Evolutionary conservation across 2,113 vertebrate genomes (phyloP), one percentile per base, ranked within the genome.

Genomic region (Marmota monax): DNA sequence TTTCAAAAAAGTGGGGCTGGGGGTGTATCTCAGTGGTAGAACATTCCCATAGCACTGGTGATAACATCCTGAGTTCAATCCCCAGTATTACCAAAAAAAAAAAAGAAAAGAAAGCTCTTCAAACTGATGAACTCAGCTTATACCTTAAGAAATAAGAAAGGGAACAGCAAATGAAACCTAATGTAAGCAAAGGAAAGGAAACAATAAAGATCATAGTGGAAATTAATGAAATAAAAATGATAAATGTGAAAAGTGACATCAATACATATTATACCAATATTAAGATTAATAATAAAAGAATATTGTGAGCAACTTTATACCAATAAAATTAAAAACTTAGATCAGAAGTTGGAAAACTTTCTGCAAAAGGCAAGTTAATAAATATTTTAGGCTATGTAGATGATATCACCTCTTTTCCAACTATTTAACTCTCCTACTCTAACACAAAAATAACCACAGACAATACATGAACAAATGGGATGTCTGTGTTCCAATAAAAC

Each of bases 381-480:
- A 84, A 72, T 84, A 63, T 69, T 84, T 37, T 25, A 79, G 65
- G 51, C 34, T 69, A 14, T 86, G 27, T 86, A 20, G 45, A 23
- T 58, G 53, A 42, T 20, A 56, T 12, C 42, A 70, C 86, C 34
- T 84, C 63, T 88, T 88, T 84, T 79, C 8, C 37, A 94, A 84
- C 70, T 88, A 79, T 34, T 79, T 3, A 39, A 29, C 39, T 48
- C 53, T 58, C 32, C 37, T 39, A 56, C 4, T 63, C 14, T 53
- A 73, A 9, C 84, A 94, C 53, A 84, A 84, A 94, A 88, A 73
- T 72, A 86, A 69, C 34, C 69, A 93, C 7, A 65, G 39, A 53
- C 13, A 77, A 58, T 37, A 94, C 13, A 20, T 58, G 56, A 58
- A 20, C 56, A 58, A 58, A 58, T 58, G 56, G 18, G 18, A 58